phyloP scores from a whole-genome alignment of 2,888 invertebrate genomes.

The Lamellibrachia satsuma region DNA sequence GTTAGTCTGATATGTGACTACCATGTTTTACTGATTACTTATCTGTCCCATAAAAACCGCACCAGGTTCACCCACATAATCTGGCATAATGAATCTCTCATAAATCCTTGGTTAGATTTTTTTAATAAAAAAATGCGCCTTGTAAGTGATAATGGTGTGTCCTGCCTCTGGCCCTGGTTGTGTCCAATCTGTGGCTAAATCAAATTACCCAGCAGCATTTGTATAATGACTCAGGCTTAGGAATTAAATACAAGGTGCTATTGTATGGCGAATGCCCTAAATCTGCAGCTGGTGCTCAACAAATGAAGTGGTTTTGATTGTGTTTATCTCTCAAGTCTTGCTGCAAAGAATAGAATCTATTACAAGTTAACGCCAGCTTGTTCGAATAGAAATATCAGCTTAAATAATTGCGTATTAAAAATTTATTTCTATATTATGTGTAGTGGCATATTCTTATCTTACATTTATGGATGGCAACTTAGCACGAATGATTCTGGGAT shows the following conservation, averaged over 20 bases:
- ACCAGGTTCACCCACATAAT: background rate
- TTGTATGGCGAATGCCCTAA: background rate
- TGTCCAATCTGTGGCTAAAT: background rate
- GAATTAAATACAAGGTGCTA: background rate
- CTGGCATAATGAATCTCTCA: background rate
- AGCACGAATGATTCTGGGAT: background rate
- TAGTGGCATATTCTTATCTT: background rate
- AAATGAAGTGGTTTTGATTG: slow-evolving; percentile 1
- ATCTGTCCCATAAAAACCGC: background rate
- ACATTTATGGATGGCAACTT: background rate
- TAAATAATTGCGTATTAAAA: background rate
- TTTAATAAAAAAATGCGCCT: background rate
- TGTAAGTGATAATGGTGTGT: background rate
- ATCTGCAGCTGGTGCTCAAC: background rate
- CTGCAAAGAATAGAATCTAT: background rate
- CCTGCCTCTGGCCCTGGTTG: background rate
- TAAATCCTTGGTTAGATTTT: background rate
- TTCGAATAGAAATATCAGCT: background rate
- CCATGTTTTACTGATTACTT: background rate
- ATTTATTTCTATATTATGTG: background rate
- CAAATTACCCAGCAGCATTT: background rate
- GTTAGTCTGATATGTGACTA: background rate
- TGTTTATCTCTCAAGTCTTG: background rate
- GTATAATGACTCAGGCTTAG: background rate
- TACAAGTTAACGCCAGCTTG: background rate